Conservation (phyloP, 2,113 vertebrate species). For the Lasiurus borealis region DNA sequence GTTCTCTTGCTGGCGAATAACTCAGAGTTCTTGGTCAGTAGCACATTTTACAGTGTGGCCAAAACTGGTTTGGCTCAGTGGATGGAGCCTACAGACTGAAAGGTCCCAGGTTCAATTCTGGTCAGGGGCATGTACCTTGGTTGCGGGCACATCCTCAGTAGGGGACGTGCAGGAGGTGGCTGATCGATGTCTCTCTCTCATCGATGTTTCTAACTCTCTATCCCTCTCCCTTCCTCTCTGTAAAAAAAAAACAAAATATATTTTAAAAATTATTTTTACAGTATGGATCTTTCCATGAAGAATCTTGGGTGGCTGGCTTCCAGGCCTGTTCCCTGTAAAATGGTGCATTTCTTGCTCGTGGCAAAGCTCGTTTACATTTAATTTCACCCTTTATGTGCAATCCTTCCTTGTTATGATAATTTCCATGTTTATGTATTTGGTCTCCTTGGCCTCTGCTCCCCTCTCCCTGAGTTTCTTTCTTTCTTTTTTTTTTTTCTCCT, state of each 20-base stretch:
- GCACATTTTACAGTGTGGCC: background rate
- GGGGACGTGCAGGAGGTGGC: too few relatives aligned
- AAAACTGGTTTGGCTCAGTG: too few relatives aligned
- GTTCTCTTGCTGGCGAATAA: slow-evolving; percentile 48
- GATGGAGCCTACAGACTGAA: too few relatives aligned
- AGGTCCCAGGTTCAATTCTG: too few relatives aligned
- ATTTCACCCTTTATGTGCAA: slow-evolving; percentile 69
- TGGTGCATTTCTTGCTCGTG: slow-evolving; percentile 54
- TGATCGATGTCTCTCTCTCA: too few relatives aligned
- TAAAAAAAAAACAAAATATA: too few relatives aligned
- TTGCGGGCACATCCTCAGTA: too few relatives aligned
- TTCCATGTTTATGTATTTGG: background rate
- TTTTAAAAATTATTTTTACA: too few relatives aligned
- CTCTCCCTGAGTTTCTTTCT: slow-evolving; percentile 42
- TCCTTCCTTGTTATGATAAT: slow-evolving; percentile 62
- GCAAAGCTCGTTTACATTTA: slow-evolving; percentile 54
- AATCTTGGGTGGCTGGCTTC: background rate
- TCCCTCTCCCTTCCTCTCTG: too few relatives aligned
- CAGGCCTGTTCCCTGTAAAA: slow-evolving; percentile 44
- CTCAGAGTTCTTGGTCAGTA: slow-evolving; percentile 25
- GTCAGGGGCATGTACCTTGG: too few relatives aligned
- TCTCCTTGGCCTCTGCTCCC: background rate
- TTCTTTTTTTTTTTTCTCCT: background rate
- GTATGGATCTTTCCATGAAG: background rate
- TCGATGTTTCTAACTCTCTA: too few relatives aligned